Evolutionary conservation across 2,797 vertebrate species (phyloP).

Genomic region (Melanotaenia trifasciata): DNA sequence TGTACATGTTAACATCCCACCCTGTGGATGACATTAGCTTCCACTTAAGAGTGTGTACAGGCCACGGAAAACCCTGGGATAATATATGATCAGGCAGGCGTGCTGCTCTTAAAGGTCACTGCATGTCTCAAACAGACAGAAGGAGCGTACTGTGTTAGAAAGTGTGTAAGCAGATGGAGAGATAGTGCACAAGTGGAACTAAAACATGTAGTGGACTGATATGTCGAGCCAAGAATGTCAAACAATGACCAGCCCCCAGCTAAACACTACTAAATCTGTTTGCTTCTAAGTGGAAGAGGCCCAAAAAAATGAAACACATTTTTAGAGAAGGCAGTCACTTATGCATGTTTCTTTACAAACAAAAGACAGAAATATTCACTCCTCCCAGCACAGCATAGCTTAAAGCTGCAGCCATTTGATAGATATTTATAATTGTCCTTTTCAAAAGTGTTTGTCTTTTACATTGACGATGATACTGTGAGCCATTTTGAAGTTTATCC

Average conservation of each 20-base stretch:
- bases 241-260: slow-evolving; percentile 19
- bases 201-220: slow-evolving; percentile 28
- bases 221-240: slow-evolving; percentile 19
- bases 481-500: not conserved
- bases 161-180: slow-evolving; percentile 38
- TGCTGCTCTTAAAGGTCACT: slow-evolving; percentile 65
- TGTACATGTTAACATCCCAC: slow-evolving; percentile 34
- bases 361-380: not conserved
- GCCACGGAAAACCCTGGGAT: slow-evolving; percentile 45
- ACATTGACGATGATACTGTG: not conserved
- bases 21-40: slow-evolving; percentile 55
- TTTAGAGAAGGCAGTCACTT: not conserved
- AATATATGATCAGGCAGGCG: slow-evolving; percentile 50
- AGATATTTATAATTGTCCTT: not conserved
- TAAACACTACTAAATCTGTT: slow-evolving; percentile 10
- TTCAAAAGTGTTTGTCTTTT: not conserved
- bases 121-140: slow-evolving; percentile 37
- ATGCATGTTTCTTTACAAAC: not conserved
- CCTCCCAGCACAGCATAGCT: not conserved
- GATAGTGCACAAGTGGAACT: slow-evolving; percentile 37
- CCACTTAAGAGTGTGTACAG: slow-evolving; percentile 36
- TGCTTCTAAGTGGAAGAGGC: not conserved
- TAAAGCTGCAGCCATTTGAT: not conserved
- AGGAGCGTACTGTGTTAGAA: slow-evolving; percentile 21
- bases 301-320: slow-evolving; percentile 1